These are phyloP conservation scores for Cheirogaleus medius DNA, from an alignment of 2,113 vertebrate species.

Conservation along the genomic window DNA sequence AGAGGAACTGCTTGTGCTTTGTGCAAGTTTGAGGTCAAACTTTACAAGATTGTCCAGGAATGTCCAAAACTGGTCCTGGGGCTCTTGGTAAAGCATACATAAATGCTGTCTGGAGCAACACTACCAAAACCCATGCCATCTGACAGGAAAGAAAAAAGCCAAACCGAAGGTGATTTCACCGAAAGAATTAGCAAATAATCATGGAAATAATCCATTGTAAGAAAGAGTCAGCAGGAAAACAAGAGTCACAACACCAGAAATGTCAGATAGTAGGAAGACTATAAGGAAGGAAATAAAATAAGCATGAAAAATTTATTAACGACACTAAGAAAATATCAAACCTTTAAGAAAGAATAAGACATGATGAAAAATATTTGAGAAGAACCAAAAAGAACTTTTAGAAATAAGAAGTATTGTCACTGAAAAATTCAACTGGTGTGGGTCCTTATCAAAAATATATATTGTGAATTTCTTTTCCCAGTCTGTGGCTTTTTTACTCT, in stretches of 20 bases:
- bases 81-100: background rate
- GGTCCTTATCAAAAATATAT: background rate
- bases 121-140: background rate
- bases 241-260: background rate
- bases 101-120: background rate
- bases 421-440: background rate
- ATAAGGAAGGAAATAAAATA: background rate
- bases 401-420: background rate
- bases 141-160: background rate
- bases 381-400: background rate
- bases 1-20: background rate
- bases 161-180: background rate
- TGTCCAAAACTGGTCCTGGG: background rate
- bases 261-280: background rate
- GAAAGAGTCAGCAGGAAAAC: background rate
- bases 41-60: background rate
- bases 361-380: background rate
- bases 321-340: background rate
- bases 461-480: background rate
- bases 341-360: background rate
- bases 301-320: background rate
- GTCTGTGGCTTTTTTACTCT: background rate
- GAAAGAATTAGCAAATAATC: background rate
- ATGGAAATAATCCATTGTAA: background rate
- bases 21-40: background rate